Percentiles rank a stretch among this genome's conserved stretches.
These are phyloP conservation scores for Idaea straminata DNA, from an alignment of 2,888 invertebrate species.

Conservation along the genomic window DNA sequence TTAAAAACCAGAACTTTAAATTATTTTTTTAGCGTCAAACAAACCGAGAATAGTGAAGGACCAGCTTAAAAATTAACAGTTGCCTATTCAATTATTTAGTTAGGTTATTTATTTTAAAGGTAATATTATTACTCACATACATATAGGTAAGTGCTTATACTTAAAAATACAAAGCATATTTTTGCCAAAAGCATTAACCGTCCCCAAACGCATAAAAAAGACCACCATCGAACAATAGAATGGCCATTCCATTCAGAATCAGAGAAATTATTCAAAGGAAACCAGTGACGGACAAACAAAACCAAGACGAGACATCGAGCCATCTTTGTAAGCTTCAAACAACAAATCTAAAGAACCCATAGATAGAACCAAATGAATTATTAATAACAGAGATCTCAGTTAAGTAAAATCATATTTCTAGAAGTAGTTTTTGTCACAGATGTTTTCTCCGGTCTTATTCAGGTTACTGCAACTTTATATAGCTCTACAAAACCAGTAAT, in stretches of 20 bases:
- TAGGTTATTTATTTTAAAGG: not conserved
- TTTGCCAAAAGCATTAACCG: not conserved
- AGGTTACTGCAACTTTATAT: constrained; percentile 6
- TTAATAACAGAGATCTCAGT: constrained; percentile 7
- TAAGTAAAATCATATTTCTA: constrained; percentile 32
- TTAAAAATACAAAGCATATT: not conserved
- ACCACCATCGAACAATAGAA: constrained; percentile 52
- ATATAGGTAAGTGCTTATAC: not conserved
- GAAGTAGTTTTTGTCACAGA: constrained; percentile 20
- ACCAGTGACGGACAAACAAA: constrained; percentile 56
- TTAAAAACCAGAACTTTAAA: too few relatives aligned
- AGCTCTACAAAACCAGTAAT: not conserved
- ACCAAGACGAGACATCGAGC: constrained; percentile 34
- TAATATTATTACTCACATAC: not conserved
- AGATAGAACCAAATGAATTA: constrained; percentile 1
- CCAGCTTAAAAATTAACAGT: not conserved
- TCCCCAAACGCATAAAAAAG: constrained; percentile 31
- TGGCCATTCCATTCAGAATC: constrained; percentile 49
- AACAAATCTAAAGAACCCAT: not conserved
- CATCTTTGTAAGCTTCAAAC: constrained; percentile 8
- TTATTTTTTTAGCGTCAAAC: not conserved
- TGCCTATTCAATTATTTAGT: not conserved
- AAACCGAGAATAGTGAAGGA: too few relatives aligned
- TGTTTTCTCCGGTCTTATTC: constrained; percentile 31
- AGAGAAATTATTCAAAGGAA: constrained; percentile 56